Evolutionary conservation across 2,888 invertebrate species (phyloP).

Genomic region (Hedychridium roseum): DNA sequence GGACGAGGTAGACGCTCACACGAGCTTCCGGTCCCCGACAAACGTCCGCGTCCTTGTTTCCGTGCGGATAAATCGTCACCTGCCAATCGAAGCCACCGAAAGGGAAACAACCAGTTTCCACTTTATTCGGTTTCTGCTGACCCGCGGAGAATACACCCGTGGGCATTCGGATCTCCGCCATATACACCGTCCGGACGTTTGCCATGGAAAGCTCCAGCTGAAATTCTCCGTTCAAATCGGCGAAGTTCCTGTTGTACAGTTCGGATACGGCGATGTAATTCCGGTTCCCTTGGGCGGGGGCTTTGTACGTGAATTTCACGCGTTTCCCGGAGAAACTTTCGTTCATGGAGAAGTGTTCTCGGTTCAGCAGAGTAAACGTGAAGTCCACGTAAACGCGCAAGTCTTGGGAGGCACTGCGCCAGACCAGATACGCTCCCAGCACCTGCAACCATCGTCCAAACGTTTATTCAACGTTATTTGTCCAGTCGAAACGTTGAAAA

Average conservation of each 20-base stretch:
- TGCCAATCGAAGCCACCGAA: conserved; percentile 88
- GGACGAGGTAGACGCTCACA: conserved; percentile 70
- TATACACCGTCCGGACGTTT: conserved; percentile 77
- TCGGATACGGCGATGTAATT: conserved; percentile 78
- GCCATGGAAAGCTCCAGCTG: conserved; percentile 81
- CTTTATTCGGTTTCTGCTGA: conserved; percentile 60
- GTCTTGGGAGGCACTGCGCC: conserved; percentile 79
- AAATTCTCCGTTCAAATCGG: conserved; percentile 82
- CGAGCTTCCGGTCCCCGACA: conserved; percentile 61
- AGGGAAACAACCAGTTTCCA: conserved; percentile 76
- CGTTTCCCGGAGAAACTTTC: conserved; percentile 82
- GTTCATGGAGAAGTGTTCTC: conserved; percentile 84
- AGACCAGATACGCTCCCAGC: conserved; percentile 79
- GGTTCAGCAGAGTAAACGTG: conserved; percentile 80
- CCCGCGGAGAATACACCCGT: conserved; percentile 53
- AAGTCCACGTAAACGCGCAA: conserved; percentile 82
- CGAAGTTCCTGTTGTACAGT: conserved; percentile 75
- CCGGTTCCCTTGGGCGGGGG: conserved; percentile 77
- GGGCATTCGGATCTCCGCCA: conserved; percentile 70
- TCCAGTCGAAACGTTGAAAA: neutral
- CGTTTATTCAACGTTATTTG: neutral
- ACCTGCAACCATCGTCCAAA: too few species aligned
- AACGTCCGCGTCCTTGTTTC: conserved; percentile 66
- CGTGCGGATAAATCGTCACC: conserved; percentile 70
- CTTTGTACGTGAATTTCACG: conserved; percentile 74